Evolutionary conservation across 1,140 invertebrate genomes (phyloP), one percentile per base, ranked within the genome.

Genomic region (Druon quercuslanigerum): DNA sequence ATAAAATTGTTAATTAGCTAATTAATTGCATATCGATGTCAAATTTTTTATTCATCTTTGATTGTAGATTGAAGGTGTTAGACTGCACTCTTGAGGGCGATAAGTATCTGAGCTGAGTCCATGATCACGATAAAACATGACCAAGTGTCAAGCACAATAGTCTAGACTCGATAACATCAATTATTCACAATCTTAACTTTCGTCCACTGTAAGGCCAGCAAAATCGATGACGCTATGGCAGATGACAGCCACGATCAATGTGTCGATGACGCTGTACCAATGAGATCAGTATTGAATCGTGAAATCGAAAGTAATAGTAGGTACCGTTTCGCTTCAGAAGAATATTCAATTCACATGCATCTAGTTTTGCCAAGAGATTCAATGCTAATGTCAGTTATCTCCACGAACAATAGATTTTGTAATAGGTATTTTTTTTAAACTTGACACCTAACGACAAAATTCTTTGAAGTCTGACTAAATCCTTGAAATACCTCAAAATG

Each of bases 161-260:
- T 66, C 25, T 66, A 66, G 20, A 66, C 57, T 66, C 57, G 57
- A 66, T 66, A 33, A 66, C 25, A 8, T 57, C 56, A 20, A 57
- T 57, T 57, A 11, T 57, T 8, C 25, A 66, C 13, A 14, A 66
- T 14, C 19, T 33, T 57, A 2, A 57, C 56, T 57, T 25, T 57
- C 56, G 17, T 57, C 56, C 56, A 57, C 13, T 11, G 13, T 19
- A 33, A 57, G 5, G 6, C 17, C 56, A 66, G 13, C 9, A 14
- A 66, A 40, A 66, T 66, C 40, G 20, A 66, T 66, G 25, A 66
- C 20, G 25, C 13, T 0, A 57, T 20, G 7, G 19, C 19, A 57
- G 56, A 57, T 25, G 56, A 57, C 19, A 57, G 19, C 20, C 33
- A 13, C 40, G 57, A 11, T 13, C 57, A 4, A 40, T 33, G 25